These are phyloP conservation scores for Hippocampus mohnikei DNA, from an alignment of 2,113 vertebrate genomes.

Conservation along the genomic window DNA sequence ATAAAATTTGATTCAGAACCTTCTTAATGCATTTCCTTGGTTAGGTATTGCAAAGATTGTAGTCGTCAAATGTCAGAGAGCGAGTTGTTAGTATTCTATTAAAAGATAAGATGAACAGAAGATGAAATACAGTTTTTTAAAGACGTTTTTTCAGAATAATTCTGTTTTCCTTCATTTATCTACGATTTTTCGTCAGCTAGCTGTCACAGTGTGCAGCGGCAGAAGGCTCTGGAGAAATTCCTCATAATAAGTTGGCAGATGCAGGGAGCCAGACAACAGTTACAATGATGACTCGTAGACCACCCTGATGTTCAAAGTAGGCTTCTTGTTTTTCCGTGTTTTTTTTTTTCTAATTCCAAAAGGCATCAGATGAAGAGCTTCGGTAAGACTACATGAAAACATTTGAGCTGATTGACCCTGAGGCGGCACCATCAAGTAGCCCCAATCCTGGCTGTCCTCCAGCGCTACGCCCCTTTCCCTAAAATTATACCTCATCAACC, in stretches of 20 bases:
- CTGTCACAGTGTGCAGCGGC: conserved; percentile 6
- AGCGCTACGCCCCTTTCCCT: conserved; percentile 9
- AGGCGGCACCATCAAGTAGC: conserved; percentile 24
- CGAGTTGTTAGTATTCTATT: no score
- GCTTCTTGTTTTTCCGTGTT: conserved; percentile 32
- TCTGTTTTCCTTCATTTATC: not conserved
- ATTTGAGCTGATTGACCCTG: conserved; percentile 26
- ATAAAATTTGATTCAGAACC: no score
- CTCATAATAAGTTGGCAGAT: conserved; percentile 16
- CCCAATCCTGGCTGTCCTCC: conserved; percentile 32
- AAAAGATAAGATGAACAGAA: no score
- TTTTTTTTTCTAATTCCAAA: conserved; percentile 35
- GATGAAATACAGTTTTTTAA: no score
- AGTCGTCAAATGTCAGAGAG: no score
- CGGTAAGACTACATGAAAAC: conserved; percentile 31
- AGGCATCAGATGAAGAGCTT: conserved; percentile 18
- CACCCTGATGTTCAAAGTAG: conserved; percentile 52
- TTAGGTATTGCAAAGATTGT: no score
- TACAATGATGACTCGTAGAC: conserved; percentile 55
- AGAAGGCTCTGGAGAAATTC: conserved; percentile 16
- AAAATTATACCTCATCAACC: conserved; percentile 17
- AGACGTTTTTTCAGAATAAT: no score
- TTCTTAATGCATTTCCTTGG: no score
- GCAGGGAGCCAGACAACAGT: conserved; percentile 33
- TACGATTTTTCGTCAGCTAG: not conserved